Conservation (phyloP, 2,113 vertebrate species). For the Istiophorus platypterus region DNA sequence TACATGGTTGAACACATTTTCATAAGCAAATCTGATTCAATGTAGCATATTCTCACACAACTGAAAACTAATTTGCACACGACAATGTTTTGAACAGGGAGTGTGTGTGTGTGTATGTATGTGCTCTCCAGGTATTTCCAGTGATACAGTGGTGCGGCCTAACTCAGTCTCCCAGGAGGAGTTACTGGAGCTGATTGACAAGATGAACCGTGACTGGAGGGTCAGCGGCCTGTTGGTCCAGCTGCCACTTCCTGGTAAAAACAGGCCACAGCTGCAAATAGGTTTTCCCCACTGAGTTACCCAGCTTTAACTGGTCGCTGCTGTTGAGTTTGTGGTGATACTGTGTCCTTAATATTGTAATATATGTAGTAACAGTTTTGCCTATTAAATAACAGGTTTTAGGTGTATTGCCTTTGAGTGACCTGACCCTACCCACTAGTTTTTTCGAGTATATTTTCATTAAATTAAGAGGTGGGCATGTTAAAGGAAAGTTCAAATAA, state of each 20-base stretch:
- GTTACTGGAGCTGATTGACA: conserved; percentile 87
- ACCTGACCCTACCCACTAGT: background rate
- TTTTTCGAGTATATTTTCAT: no score
- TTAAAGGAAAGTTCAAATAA: no score
- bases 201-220: conserved; percentile 89
- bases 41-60: background rate
- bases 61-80: background rate
- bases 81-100: background rate
- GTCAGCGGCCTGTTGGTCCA: conserved; percentile 94
- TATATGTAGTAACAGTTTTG: background rate
- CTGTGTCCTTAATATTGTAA: background rate
- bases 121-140: conserved; percentile 83
- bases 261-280: background rate
- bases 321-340: background rate
- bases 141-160: conserved; percentile 89
- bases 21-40: background rate
- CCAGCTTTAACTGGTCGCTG: background rate
- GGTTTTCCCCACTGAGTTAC: background rate
- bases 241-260: conserved; percentile 87
- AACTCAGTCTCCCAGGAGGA: conserved; percentile 91
- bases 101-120: conserved; percentile 14
- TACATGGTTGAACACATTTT: conserved; percentile 1
- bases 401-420: background rate
- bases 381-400: background rate
- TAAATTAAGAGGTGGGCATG: no score